Conservation (phyloP, 2,888 invertebrate species). For the Sepioteuthis lessoniana region DNA sequence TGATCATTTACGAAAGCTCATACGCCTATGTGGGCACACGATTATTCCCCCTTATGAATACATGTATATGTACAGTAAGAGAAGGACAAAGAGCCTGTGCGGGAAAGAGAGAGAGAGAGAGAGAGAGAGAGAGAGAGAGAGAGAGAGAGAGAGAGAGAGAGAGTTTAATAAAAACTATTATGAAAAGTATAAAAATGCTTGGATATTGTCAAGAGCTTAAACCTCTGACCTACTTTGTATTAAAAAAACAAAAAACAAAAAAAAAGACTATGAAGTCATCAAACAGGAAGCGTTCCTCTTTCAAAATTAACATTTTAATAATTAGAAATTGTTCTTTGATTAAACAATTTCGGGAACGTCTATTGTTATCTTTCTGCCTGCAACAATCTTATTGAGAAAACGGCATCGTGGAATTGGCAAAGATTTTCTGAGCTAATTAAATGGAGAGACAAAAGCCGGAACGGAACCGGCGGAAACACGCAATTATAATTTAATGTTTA, state of each 20-base stretch:
- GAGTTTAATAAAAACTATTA: background rate
- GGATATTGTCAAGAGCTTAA: background rate
- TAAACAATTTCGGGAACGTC: background rate
- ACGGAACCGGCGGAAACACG: background rate
- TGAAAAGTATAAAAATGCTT: too few species aligned
- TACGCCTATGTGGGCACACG: too few species aligned
- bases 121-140: background rate
- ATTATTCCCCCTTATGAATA: background rate
- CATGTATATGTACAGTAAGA: too few species aligned
- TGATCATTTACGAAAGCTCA: too few species aligned
- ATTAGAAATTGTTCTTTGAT: background rate
- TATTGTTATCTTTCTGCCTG: too few species aligned
- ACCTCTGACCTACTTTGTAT: background rate
- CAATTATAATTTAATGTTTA: constrained; percentile 4
- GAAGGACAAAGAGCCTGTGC: background rate
- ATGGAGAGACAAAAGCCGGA: background rate
- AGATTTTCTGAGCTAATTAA: background rate
- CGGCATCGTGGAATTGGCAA: background rate
- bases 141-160: constrained; percentile 1
- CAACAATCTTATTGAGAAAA: background rate
- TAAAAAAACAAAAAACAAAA: background rate
- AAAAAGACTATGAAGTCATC: background rate
- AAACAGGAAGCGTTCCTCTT: background rate
- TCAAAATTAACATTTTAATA: background rate
- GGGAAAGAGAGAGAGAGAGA: background rate